Percentiles rank a stretch among this genome's conserved stretches.
Evolutionary conservation across 2,888 invertebrate genomes (phyloP).

Genomic region (Tubiluchus corallicola): DNA sequence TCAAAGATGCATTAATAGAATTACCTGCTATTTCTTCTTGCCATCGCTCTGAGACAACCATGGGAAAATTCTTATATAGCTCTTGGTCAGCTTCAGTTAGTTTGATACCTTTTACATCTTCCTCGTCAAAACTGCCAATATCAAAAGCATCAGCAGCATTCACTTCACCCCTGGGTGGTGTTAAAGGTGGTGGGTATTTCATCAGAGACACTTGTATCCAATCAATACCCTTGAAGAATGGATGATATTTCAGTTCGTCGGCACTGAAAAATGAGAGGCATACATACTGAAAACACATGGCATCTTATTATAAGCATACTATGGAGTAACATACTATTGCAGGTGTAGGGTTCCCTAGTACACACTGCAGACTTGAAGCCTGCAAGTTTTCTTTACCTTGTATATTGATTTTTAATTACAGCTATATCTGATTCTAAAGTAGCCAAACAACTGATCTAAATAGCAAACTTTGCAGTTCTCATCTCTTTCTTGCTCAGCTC

Average conservation of each 20-base stretch:
- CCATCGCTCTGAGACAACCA: constrained; percentile 98
- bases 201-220: constrained; percentile 98
- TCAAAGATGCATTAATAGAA: too few relatives aligned
- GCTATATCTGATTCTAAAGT: too few relatives aligned
- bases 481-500: too few relatives aligned
- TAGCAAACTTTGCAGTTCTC: too few relatives aligned
- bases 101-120: constrained; percentile 98
- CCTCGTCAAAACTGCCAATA: constrained; percentile 98
- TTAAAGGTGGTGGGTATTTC: constrained; percentile 92
- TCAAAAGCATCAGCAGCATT: constrained; percentile 99
- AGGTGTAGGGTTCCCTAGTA: too few relatives aligned
- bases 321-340: too few relatives aligned
- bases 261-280: constrained; percentile 47
- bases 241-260: constrained; percentile 90
- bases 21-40: constrained; percentile 73
- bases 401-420: too few relatives aligned
- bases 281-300: too few relatives aligned
- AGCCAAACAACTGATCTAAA: too few relatives aligned
- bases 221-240: constrained; percentile 92
- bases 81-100: constrained; percentile 94
- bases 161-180: constrained; percentile 95
- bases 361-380: too few relatives aligned
- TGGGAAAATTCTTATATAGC: constrained; percentile 91
- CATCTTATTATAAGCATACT: too few relatives aligned
- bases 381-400: too few relatives aligned